Evolutionary conservation across 2,888 invertebrate genomes (phyloP), one percentile per base, ranked within the genome.

Genomic region (Papilio protenor): DNA sequence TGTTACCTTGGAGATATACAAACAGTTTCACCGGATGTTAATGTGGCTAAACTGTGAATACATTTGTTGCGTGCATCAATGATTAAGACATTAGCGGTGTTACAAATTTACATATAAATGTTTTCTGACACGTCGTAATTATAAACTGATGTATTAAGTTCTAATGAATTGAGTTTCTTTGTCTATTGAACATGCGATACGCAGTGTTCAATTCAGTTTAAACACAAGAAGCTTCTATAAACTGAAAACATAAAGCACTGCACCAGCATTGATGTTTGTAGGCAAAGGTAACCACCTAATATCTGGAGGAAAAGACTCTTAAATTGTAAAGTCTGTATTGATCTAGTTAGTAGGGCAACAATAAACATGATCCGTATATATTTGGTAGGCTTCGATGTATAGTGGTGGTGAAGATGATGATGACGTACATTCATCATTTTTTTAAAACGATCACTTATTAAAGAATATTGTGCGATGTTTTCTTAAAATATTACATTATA

Each of bases 111-210:
- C 33, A 66, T 33, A 40, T 40, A 66, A 64, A 1, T 66, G 40
- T 6, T 66, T 66, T 18, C 64, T 66, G 64, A n/a, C 33, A n/a
- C 64, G 64, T 66, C 33, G 18, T 40, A 40, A 66, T 66, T 18
- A 40, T 16, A 6, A 16, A 18, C 1, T 40, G 18, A 66, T 40
- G 64, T 66, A 40, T 40, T 18, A 18, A 27, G 23, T 66, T 18
- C 2, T 66, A 8, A 66, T 64, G 27, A 33, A 18, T 66, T 66
- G 33, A 18, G 40, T 66, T 33, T 40, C 8, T 27, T 33, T 64
- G 40, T 40, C 40, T 66, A 40, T 3, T 40, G 6, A 33, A 40
- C 64, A 40, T n/a, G 64, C 33, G 40, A 66, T 66, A 33, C n/a
- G 1, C 40, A 64, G 18, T 16, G 16, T 52, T 14, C 6, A 14